A percentile compares a stretch with the other conserved stretches of the same genome.
Conservation (phyloP, 1,140 invertebrate genomes). For the Heliothis subflexa region DNA sequence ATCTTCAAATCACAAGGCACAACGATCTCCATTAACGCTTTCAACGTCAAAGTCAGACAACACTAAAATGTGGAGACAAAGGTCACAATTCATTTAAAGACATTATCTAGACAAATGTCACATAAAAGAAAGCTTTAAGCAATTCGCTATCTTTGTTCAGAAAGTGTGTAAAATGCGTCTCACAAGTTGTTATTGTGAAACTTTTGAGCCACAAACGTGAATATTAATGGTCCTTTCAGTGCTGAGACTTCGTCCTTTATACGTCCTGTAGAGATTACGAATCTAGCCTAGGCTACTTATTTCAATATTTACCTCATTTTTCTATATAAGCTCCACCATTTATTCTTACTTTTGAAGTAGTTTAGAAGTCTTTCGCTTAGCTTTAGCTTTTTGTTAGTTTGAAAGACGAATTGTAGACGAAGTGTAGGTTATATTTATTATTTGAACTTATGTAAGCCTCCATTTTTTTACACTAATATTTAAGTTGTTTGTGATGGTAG, state of each 20-base stretch:
- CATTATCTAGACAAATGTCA: conserved; percentile 9
- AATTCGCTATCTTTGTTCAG: neutral
- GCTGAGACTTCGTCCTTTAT: neutral
- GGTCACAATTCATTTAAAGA: neutral
- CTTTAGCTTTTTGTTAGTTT: too few species aligned
- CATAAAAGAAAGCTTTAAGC: neutral
- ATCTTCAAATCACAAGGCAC: neutral
- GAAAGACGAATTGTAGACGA: too few species aligned
- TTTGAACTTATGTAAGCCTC: too few species aligned
- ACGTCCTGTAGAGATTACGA: neutral
- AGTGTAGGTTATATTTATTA: too few species aligned
- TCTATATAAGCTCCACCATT: neutral
- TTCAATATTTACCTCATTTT: conserved; percentile 1
- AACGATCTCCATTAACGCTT: too few species aligned
- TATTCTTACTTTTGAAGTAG: neutral
- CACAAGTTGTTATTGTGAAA: conserved; percentile 21
- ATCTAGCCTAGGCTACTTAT: conserved; percentile 10
- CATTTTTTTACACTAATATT: too few species aligned
- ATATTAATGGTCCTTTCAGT: conserved; percentile 27
- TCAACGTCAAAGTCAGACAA: too few species aligned
- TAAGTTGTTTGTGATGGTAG: too few species aligned
- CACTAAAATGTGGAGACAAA: too few species aligned
- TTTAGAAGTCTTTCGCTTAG: neutral
- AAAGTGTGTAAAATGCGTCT: conserved; percentile 9
- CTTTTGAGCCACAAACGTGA: conserved; percentile 11